These are phyloP conservation scores for Macroglossus sobrinus DNA, from an alignment of 2,113 vertebrate species.

Conservation along the genomic window DNA sequence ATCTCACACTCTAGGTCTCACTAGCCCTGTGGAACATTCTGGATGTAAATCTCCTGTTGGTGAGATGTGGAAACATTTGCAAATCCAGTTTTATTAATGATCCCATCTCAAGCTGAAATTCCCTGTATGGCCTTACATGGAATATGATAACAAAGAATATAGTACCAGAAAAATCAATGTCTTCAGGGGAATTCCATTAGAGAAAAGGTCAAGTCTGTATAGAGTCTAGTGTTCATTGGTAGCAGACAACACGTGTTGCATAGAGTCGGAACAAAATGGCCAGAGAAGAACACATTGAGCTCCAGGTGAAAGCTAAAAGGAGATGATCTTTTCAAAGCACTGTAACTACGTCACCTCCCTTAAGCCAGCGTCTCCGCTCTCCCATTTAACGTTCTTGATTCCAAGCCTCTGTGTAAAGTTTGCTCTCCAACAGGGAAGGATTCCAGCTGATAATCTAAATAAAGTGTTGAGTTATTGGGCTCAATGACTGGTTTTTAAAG, in stretches of 20 bases:
- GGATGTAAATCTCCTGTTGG: background rate
- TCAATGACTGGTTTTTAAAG: background rate
- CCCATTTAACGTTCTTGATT: background rate
- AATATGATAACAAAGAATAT: background rate
- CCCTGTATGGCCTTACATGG: background rate
- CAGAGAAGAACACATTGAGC: background rate
- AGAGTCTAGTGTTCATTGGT: background rate
- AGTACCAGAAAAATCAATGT: background rate
- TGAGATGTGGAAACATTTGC: slow-evolving; percentile 9
- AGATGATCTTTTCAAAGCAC: slow-evolving; percentile 30
- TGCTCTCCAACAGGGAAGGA: background rate
- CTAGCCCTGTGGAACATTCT: background rate
- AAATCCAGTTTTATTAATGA: slow-evolving; percentile 15
- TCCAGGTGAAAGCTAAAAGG: slow-evolving; percentile 17
- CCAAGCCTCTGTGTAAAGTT: background rate
- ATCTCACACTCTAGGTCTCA: background rate
- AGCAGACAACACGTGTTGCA: background rate
- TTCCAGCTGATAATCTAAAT: background rate
- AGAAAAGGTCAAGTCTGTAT: background rate
- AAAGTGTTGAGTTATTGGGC: background rate
- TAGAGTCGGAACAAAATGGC: background rate
- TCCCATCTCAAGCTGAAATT: slow-evolving; percentile 30
- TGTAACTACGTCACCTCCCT: background rate
- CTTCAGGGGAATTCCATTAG: background rate
- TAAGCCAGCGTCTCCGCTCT: background rate